phyloP scores from a whole-genome alignment of 1,140 invertebrate genomes.

The Dysdera silvatica region DNA sequence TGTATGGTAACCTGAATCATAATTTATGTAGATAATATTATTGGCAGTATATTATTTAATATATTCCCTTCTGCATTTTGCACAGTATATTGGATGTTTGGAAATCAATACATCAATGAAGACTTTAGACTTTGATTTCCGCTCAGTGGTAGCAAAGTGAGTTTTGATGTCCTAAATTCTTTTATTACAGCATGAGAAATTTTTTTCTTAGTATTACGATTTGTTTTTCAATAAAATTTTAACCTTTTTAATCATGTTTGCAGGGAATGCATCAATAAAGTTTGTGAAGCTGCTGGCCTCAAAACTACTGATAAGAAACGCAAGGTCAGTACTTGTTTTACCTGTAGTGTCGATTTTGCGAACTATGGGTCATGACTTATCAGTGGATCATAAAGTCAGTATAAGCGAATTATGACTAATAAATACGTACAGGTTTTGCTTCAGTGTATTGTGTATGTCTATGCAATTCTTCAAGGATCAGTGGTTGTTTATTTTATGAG shows the following conservation, averaged over 20 bases:
- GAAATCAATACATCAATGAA: constrained; percentile 97
- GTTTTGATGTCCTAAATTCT: constrained; percentile 57
- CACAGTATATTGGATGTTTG: constrained; percentile 88
- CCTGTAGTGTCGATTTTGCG: neutral
- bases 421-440: neutral
- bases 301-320: constrained; percentile 80
- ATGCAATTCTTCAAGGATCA: too few relatives aligned
- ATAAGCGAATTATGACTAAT: neutral
- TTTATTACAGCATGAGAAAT: neutral
- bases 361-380: neutral
- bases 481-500: too few relatives aligned
- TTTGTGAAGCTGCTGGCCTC: constrained; percentile 87
- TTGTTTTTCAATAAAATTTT: neutral
- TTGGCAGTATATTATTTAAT: neutral
- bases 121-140: constrained; percentile 88
- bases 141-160: constrained; percentile 90
- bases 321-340: constrained; percentile 48
- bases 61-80: constrained; percentile 15
- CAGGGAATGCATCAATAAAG: constrained; percentile 93
- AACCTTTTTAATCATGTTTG: constrained; percentile 37
- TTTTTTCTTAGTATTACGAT: neutral
- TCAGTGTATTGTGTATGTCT: neutral
- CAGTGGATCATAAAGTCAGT: neutral
- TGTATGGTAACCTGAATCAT: neutral
- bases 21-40: neutral